Percentiles rank a stretch among this genome's conserved stretches.
phyloP scores from a whole-genome alignment of 2,113 vertebrate species.

The Datnioides undecimradiatus region DNA sequence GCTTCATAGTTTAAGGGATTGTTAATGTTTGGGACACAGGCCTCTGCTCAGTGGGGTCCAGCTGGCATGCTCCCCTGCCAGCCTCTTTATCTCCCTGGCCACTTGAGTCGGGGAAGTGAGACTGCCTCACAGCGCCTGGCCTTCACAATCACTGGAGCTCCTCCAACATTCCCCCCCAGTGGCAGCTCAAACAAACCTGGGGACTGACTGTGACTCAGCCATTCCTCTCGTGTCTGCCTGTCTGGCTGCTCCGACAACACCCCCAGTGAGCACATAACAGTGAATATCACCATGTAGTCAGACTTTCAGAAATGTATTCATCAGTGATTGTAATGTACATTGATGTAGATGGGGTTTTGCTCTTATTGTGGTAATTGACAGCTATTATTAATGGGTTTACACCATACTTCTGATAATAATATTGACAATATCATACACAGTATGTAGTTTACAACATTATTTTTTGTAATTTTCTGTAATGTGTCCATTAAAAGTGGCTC shows the following conservation, averaged over 20 bases:
- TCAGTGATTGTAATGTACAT: not conserved
- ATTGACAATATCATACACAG: not conserved
- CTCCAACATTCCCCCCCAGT: slow-evolving; percentile 76
- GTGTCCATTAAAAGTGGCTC: not conserved
- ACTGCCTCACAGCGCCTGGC: slow-evolving; percentile 59
- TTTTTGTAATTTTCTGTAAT: too few species aligned
- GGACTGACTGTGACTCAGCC: slow-evolving; percentile 77
- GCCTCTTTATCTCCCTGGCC: slow-evolving; percentile 74
- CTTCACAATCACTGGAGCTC: slow-evolving; percentile 83
- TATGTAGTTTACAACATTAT: not conserved
- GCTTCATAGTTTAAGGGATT: not conserved
- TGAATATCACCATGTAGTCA: slow-evolving; percentile 50
- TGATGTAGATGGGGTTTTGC: not conserved
- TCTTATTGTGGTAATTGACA: not conserved
- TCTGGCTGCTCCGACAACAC: slow-evolving; percentile 58
- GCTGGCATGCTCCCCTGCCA: slow-evolving; percentile 59
- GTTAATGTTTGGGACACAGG: slow-evolving; percentile 22
- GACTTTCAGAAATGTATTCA: not conserved
- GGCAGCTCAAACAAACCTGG: slow-evolving; percentile 78
- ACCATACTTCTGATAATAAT: not conserved
- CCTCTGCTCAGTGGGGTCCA: slow-evolving; percentile 34
- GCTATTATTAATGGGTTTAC: not conserved
- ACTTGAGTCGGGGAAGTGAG: slow-evolving; percentile 77
- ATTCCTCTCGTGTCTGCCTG: slow-evolving; percentile 60
- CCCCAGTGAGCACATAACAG: slow-evolving; percentile 49